Base-by-base conservation (phyloP, 1,140 invertebrate genomes). In the Lepidostoma basale region DNA sequence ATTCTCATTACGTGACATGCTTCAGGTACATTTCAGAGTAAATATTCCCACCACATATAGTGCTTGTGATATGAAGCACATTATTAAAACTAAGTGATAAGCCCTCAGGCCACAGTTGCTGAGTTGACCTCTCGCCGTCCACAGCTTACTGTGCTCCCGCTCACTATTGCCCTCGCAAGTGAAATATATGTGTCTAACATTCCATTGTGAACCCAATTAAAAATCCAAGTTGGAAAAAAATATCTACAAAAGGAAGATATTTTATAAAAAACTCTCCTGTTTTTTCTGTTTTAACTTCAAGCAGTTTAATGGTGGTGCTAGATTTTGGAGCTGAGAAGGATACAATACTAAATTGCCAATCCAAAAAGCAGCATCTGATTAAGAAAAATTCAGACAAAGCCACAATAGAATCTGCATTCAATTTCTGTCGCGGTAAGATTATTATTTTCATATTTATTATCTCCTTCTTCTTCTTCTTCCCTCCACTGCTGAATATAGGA, bases 71-170 rank as follows among this genome's bases (percentile, higher is more conserved):
- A n/a, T n/a, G 28, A 12, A 18, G 52, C 16, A 18, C 2, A 56
- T 36, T 60, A 42, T 42, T 60, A 60, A 59, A 59, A 40, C 39
- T 42, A 16, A 5, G 3, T 40, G 56, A 60, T 60, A 60, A 60
- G 12, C 20, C 22, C 1, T 10, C 56, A 12, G 20, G 33, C 36
- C 36, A 16, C 56, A 60, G 56, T 60, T 16, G 56, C n/a, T 26
- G 56, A 40, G 39, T 60, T 42, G 33, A 42, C 56, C 56, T 42
- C 36, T 42, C 30, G 22, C 36, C 16, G 56, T 23, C 56, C 14
- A 44, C 56, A 36, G 33, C 28, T 23, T 47, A 33, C 49, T 3
- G 12, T 60, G 56, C 56, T 42, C 22, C 25, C 3, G 20, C 10
- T 12, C 30, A 23, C 23, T 33, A 23, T 36, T 40, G 25, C 42